These are phyloP conservation scores for Scylla paramamosain DNA, from an alignment of 1,140 invertebrate genomes.

Conservation along the genomic window DNA sequence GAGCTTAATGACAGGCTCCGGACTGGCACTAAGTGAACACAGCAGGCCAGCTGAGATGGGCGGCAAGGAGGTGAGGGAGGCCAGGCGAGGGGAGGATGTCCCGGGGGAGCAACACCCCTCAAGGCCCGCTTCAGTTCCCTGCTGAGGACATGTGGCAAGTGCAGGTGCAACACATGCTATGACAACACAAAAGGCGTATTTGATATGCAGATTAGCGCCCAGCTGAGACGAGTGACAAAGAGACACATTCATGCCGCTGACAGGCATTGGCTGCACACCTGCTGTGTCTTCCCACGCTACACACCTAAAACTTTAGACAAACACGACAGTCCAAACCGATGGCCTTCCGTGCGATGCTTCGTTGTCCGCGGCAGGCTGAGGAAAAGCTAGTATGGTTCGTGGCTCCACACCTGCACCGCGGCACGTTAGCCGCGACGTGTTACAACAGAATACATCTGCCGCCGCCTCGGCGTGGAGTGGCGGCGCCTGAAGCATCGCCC, in stretches of 20 bases:
- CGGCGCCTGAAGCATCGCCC: neutral
- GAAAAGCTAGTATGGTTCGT: neutral
- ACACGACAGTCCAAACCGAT: too few relatives aligned
- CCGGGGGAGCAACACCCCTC: neutral
- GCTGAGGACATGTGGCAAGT: neutral
- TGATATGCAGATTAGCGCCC: neutral
- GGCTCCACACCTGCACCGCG: neutral
- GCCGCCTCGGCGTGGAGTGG: neutral
- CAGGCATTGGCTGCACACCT: too few relatives aligned
- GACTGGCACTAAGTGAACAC: neutral
- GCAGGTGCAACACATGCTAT: constrained; percentile 9
- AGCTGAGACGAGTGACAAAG: neutral
- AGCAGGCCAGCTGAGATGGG: neutral
- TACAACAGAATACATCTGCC: neutral
- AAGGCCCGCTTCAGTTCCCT: neutral
- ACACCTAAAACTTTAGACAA: too few relatives aligned
- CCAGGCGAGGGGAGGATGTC: neutral
- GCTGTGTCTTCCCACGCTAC: too few relatives aligned
- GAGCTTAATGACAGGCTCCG: neutral
- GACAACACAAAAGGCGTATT: neutral
- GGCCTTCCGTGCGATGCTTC: neutral
- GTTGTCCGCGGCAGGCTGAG: neutral
- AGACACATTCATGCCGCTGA: too few relatives aligned
- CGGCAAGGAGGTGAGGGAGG: neutral
- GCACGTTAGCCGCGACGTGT: neutral